Evolutionary conservation across 35 echinoderm and acorn worm species (phyloP).

Genomic region (Acanthaster planci): DNA sequence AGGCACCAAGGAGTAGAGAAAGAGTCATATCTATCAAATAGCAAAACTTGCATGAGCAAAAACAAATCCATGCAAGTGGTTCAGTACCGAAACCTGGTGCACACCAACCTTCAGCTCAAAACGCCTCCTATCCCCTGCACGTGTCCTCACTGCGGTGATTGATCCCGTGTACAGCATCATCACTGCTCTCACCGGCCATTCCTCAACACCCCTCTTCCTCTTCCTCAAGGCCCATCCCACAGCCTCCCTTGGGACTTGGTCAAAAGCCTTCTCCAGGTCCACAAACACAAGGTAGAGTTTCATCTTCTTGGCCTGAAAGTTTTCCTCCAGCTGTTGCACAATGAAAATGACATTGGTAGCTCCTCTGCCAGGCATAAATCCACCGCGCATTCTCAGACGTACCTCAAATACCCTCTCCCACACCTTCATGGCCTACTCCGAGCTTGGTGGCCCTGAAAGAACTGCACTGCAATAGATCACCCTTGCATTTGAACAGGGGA

Average conservation of each 20-base stretch:
- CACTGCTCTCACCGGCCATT: background rate
- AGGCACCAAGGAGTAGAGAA: too few relatives aligned
- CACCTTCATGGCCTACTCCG: background rate
- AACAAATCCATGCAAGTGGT: too few relatives aligned
- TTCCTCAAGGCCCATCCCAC: background rate
- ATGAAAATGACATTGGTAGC: background rate
- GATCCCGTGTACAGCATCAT: background rate
- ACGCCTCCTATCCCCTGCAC: too few relatives aligned
- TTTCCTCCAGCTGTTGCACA: background rate
- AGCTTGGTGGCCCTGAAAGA: background rate
- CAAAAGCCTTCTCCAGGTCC: background rate
- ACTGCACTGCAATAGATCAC: background rate
- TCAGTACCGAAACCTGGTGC: too few relatives aligned
- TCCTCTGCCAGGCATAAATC: background rate
- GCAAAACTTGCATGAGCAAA: too few relatives aligned
- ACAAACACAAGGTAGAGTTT: background rate
- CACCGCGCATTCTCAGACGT: background rate
- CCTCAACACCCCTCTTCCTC: background rate
- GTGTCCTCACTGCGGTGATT: too few relatives aligned
- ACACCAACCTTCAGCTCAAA: too few relatives aligned
- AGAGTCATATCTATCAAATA: too few relatives aligned
- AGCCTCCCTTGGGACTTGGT: background rate
- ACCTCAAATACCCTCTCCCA: too few relatives aligned
- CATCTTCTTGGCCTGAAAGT: too few relatives aligned
- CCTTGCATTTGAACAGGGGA: background rate